A percentile compares a stretch with the other conserved stretches of the same genome.
These are phyloP conservation scores for Polyergus mexicanus DNA, from an alignment of 1,140 invertebrate species.

Conservation along the genomic window DNA sequence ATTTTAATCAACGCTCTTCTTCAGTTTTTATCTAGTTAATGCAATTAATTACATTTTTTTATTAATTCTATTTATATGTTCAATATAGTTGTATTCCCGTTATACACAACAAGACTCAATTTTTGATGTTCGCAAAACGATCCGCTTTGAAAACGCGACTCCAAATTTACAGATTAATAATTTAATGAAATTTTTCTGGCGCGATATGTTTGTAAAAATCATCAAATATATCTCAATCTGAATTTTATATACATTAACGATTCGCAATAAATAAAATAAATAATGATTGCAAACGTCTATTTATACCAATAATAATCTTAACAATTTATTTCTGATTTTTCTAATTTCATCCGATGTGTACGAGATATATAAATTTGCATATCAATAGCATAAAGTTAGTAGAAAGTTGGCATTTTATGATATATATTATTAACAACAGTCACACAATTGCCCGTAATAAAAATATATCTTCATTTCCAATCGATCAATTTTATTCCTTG, in stretches of 20 bases:
- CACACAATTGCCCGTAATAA: background rate
- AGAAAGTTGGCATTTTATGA: background rate
- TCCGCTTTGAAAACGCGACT: background rate
- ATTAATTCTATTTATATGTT: background rate
- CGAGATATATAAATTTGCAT: background rate
- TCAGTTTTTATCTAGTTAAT: background rate
- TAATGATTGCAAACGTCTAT: conserved; percentile 3
- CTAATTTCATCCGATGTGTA: background rate
- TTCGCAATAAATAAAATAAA: conserved; percentile 33
- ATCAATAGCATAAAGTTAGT: background rate
- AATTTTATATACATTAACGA: background rate
- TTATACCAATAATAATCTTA: conserved; percentile 13
- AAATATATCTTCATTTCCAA: background rate
- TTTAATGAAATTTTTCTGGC: background rate
- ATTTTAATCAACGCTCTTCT: background rate
- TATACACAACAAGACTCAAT: background rate
- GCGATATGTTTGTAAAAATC: conserved; percentile 5
- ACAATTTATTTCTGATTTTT: conserved; percentile 13
- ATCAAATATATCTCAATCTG: background rate
- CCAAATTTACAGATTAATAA: background rate
- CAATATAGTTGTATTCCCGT: background rate
- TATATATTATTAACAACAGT: background rate
- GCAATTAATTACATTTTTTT: background rate
- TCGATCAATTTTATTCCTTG: background rate
- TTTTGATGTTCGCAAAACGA: background rate